Base-by-base conservation (phyloP, 92 coral and sea anemone species). In the Phenganax marumi region DNA sequence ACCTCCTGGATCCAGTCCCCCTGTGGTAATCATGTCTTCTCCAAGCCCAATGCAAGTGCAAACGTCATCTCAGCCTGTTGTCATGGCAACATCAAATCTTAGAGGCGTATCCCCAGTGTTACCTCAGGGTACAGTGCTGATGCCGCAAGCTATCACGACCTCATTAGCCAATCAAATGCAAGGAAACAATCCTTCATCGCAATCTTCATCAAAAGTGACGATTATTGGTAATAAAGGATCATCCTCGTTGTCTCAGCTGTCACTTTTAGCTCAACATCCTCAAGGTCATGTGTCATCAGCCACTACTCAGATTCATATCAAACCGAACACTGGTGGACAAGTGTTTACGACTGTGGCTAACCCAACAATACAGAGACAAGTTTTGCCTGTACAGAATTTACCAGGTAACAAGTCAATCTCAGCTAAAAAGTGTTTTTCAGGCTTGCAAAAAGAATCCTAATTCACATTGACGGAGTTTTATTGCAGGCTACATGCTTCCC, bases 241-340 rank as follows among this genome's bases (percentile, higher is more conserved):
- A 3, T 62, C 83, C 0, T 61, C 83, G 2, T 78, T 78, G 60
- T 78, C 83, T 0, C 83, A 62, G 72, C 17, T 78, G 12, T 78
- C 83, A 10, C 26, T 78, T 13, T 68, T 78, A 58, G 83, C 83
- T 49, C 83, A 78, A 18, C 83, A 78, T 48, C 83, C 83, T 7
- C 83, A 78, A 78, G 83, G 83, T 56, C 83, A 78, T 62, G 39
- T 56, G 6, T 9, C 48, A 3, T 17, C 81, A 18, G 50, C 83
- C 8, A 62, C 57, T 58, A 78, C 71, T 33, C 83, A 78, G 73
- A 63, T 78, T 61, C 83, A 78, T 10, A 78, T 78, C 51, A 78
- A 78, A 78, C 83, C 83, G 0, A 66, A 66, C 58, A 61, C 54
- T 48, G 16, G 58, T 62, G 54, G 58, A 18, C 58, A 52, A n/a